Evolutionary conservation across 2,888 invertebrate species (phyloP), one percentile per base, ranked within the genome.

Genomic region (Ernsta delagoae): DNA sequence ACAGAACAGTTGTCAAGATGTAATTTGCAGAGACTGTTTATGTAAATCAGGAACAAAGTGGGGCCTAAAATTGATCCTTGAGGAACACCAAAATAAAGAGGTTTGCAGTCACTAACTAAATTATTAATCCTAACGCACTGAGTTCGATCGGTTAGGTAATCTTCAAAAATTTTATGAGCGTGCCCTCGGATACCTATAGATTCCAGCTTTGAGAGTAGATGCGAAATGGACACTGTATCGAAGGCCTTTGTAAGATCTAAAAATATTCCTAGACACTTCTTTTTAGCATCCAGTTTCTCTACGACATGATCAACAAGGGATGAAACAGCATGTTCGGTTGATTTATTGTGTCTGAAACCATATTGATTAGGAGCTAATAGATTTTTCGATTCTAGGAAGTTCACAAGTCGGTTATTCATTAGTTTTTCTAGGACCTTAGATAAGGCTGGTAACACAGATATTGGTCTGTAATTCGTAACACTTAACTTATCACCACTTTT

Each of bases 401-500:
- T 34, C 7, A 57, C 62, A 9, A 73, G 59, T 24, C 73, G 48
- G 34, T 65, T 70, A 45, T 74, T 74, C n/a, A 74, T 34, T 5
- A 72, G 36, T 66, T 50, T 59, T 65, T 72, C 71, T 1, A 72
- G 31, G 8, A 74, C 70, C 57, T 74, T 74, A 9, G 72, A 72
- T 1, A 71, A 8, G 5, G 53, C 24, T 0, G 72, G 43, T 8
- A 74, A 43, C 3, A 73, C 24, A 4, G 70, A 71, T 7, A 73
- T 73, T 0, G 72, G 72, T 24, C 70, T 54, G 59, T 71, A 72
- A 48, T 71, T 73, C 39, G 39, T 41, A 6, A 71, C 63, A 59
- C 41, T n/a, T 41, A 24, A 53, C 63, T 45, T 66, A 16, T 66
- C 71, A 34, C 72, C 71, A 45, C 16, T 39, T 41, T 72, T 72